Percentiles rank a stretch among this genome's conserved stretches.
Conservation (phyloP, 2,888 invertebrate genomes). For the Hofmannophila pseudospretella region DNA sequence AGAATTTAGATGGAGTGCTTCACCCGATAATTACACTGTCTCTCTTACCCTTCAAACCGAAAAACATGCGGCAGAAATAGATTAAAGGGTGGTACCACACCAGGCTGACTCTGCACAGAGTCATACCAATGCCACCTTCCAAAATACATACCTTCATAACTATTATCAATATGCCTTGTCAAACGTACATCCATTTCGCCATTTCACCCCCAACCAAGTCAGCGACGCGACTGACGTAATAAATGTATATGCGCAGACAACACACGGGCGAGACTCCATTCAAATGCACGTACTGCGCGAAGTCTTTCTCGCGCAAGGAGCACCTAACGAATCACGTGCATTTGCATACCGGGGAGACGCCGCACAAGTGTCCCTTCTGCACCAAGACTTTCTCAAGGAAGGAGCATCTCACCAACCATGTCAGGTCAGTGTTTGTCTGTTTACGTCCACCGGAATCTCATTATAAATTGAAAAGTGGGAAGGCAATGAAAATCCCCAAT, state of each 20-base stretch:
- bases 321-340: conserved; percentile 92
- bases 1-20: too few relatives aligned
- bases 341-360: conserved; percentile 84
- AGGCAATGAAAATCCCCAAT: too few relatives aligned
- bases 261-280: conserved; percentile 90
- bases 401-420: conserved; percentile 85
- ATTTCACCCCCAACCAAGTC: conserved; percentile 81
- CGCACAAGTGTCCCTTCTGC: conserved; percentile 85
- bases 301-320: conserved; percentile 86
- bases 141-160: too few relatives aligned
- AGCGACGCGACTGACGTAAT: conserved; percentile 34
- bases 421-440: conserved; percentile 57
- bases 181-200: too few relatives aligned
- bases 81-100: too few relatives aligned
- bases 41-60: too few relatives aligned
- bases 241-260: conserved; percentile 64
- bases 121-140: too few relatives aligned
- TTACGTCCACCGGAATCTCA: not conserved
- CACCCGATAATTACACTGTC: too few relatives aligned
- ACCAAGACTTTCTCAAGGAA: conserved; percentile 85
- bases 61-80: too few relatives aligned
- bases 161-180: too few relatives aligned
- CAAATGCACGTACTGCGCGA: conserved; percentile 83
- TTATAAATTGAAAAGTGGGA: too few relatives aligned
- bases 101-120: too few relatives aligned